phyloP scores from a whole-genome alignment of 2,797 vertebrate genomes.

The Setipinna tenuifilis region DNA sequence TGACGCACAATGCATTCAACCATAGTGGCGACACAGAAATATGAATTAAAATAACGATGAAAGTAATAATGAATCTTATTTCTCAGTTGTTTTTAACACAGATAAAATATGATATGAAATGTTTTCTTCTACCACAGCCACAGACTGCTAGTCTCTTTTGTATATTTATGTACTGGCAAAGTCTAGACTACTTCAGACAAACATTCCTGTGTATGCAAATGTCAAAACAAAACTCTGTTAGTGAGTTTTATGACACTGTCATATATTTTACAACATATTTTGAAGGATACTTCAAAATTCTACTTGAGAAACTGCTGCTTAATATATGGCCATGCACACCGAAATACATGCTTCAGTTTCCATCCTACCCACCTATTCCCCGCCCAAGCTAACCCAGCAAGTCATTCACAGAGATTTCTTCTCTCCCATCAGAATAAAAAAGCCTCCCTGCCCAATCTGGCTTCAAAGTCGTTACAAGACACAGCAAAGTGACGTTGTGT shows the following conservation, averaged over 20 bases:
- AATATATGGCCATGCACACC: not conserved
- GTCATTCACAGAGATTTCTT: not conserved
- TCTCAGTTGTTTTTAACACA: not conserved
- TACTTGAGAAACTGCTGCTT: not conserved
- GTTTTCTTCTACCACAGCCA: not conserved
- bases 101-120: not conserved
- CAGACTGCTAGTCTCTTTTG: not conserved
- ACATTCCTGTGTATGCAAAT: not conserved
- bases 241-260: not conserved
- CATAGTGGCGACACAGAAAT: too few species aligned
- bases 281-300: not conserved
- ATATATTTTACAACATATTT: not conserved
- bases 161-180: not conserved
- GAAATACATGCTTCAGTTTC: not conserved
- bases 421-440: not conserved
- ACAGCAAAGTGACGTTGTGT: constrained; percentile 9
- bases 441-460: not conserved
- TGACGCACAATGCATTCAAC: too few species aligned
- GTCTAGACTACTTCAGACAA: not conserved
- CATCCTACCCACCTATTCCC: not conserved
- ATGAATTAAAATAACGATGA: too few species aligned
- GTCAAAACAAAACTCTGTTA: not conserved
- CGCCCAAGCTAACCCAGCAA: not conserved
- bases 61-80: too few species aligned
- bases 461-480: constrained; percentile 11